phyloP scores from a whole-genome alignment of 2,888 invertebrate species.

The Pandemis corylana region DNA sequence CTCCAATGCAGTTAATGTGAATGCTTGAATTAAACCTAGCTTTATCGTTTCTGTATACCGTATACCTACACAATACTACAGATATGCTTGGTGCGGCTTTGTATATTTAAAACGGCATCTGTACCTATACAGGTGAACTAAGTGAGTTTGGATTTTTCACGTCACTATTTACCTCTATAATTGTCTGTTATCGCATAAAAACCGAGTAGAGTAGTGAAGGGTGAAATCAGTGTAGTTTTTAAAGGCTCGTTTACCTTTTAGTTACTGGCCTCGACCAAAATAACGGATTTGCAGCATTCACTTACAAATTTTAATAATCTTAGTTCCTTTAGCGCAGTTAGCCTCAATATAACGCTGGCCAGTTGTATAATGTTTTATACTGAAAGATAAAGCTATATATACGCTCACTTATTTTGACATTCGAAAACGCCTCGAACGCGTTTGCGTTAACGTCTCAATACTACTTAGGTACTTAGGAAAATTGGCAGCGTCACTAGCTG shows the following conservation, averaged over 20 bases:
- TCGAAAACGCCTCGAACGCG: too few species aligned
- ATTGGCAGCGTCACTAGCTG: too few species aligned
- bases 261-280: slow-evolving; percentile 29
- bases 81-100: too few species aligned
- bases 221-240: slow-evolving; percentile 25
- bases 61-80: too few species aligned
- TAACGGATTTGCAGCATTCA: slow-evolving; percentile 24
- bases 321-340: slow-evolving; percentile 3
- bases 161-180: neutral
- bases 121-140: too few species aligned
- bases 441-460: too few species aligned
- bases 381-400: neutral
- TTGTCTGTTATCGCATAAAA: neutral
- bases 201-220: slow-evolving; percentile 19
- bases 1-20: neutral
- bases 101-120: too few species aligned
- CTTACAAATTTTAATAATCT: slow-evolving; percentile 21
- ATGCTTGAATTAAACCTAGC: too few species aligned
- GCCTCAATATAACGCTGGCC: neutral
- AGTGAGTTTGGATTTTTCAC: too few species aligned
- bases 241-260: slow-evolving; percentile 20
- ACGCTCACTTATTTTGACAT: neutral
- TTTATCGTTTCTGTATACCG: too few species aligned
- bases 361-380: neutral
- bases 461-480: too few species aligned